Evolutionary conservation across 1,140 invertebrate genomes (phyloP).

Genomic region (Acromyrmex echinatior): DNA sequence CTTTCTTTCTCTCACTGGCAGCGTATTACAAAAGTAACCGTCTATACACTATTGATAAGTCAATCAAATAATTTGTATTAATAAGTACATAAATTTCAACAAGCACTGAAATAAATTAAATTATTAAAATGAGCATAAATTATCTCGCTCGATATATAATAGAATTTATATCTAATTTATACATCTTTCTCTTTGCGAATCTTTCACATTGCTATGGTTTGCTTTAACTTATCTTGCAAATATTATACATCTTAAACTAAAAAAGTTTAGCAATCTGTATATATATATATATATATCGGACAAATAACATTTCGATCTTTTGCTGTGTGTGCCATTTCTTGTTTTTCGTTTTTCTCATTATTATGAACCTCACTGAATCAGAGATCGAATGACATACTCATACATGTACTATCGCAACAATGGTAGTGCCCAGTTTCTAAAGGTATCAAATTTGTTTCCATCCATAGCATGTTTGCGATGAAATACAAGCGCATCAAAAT

Average conservation of each 20-base stretch:
- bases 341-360: background rate
- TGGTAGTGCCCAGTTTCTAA: constrained; percentile 3
- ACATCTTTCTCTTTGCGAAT: background rate
- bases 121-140: constrained; percentile 30
- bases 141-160: constrained; percentile 23
- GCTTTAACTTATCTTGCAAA: background rate
- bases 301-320: constrained; percentile 22
- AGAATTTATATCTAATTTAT: constrained; percentile 6
- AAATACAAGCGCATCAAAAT: constrained; percentile 41
- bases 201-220: background rate
- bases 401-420: background rate
- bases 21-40: constrained; percentile 32
- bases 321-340: background rate
- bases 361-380: background rate
- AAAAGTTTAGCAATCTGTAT: background rate
- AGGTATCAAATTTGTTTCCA: constrained; percentile 47
- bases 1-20: background rate
- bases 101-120: constrained; percentile 6
- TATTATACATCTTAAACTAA: background rate
- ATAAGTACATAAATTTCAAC: constrained; percentile 38
- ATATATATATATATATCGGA: too few species aligned
- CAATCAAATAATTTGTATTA: constrained; percentile 48
- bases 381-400: background rate
- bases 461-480: background rate
- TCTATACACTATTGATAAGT: constrained; percentile 20